phyloP scores from a whole-genome alignment of 2,113 vertebrate genomes.

The Peromyscus californicus region DNA sequence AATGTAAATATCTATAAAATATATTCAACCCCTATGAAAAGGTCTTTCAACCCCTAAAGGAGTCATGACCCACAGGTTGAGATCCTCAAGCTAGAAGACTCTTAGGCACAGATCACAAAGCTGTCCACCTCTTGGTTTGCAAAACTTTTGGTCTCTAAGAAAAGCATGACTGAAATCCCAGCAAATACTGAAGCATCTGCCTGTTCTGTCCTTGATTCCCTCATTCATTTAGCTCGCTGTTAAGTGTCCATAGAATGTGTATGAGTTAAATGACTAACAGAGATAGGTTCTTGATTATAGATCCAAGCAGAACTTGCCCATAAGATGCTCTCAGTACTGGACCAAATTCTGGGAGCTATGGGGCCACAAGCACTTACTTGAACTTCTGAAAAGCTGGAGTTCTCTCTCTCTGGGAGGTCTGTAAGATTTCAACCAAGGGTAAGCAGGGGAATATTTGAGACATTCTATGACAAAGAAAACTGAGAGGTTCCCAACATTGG shows the following conservation, averaged over 20 bases:
- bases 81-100: background rate
- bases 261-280: background rate
- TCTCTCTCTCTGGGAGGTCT: background rate
- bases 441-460: background rate
- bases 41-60: background rate
- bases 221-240: background rate
- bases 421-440: background rate
- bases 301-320: background rate
- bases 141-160: background rate
- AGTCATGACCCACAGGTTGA: background rate
- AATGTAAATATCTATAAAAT: background rate
- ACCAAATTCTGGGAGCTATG: background rate
- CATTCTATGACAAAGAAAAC: background rate
- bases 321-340: background rate
- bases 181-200: background rate
- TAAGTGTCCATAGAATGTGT: background rate
- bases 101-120: background rate
- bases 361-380: background rate
- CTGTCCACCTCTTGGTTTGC: background rate
- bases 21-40: background rate
- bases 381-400: slow-evolving; percentile 4
- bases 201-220: background rate
- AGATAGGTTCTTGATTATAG: background rate
- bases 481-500: background rate
- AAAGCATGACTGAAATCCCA: background rate